Base-by-base conservation (phyloP, 2,113 vertebrate genomes). In the Gymnobelideus leadbeateri region DNA sequence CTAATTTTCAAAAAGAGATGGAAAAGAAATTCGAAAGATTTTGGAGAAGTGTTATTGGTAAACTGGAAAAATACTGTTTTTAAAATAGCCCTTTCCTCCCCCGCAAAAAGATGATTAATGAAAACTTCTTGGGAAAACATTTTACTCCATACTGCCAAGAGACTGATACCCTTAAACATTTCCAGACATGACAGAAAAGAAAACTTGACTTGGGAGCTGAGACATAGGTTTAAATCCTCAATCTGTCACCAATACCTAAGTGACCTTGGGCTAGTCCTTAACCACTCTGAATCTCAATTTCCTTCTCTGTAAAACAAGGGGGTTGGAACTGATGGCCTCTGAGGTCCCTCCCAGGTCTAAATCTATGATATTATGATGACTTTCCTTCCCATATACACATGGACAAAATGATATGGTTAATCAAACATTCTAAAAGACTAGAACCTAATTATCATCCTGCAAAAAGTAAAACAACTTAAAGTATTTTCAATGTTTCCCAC, bases 391-490 rank as follows among this genome's bases (percentile, higher is more conserved):
- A 84, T 28, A 84, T 16, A 92, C 16, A 93, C 26, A 94, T 77
- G 53, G 31, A 92, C 90, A 93, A 97, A 92, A 95, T 77, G 5
- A 77, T 28, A 0, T 92, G 89, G 46, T 23, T 68, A 97, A 25
- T 91, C 90, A 93, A 94, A 47, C 89, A 92, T 37, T 16, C 61
- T 26, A 21, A 96, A 97, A 96, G 28, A 7, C 89, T 37, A 92
- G 54, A 89, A 3, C 23, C 49, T 84, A 84, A 92, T 77, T 68
- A 95, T 37, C n/a, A 91, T 24, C 28, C 49, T 95, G 16, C 93
- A 1, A 54, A 14, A 91, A 1, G 43, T 92, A 93, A 55, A n/a
- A 53, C n/a, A 91, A 51, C 24, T 49, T 95, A n/a, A 93, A 10
- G n/a, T 11, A 84, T n/a, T 91, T 96, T 47, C 95, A 51, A 95